Evolutionary conservation across 2,888 invertebrate genomes (phyloP).

Genomic region (Drosophila fulvimacula): DNA sequence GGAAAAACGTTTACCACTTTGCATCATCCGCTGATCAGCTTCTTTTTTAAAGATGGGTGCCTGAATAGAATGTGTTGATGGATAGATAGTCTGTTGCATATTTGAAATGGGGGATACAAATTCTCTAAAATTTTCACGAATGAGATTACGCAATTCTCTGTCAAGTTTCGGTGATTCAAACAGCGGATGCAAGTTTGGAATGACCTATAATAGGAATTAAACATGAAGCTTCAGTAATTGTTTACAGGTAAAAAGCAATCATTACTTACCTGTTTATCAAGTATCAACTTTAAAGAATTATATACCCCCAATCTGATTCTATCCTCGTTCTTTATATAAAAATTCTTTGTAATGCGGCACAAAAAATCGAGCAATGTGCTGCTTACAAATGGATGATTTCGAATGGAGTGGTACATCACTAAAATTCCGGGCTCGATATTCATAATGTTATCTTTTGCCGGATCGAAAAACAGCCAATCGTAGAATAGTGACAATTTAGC

Average conservation of each 20-base stretch:
- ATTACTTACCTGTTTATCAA: slow-evolving; percentile 90
- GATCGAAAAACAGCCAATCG: slow-evolving; percentile 90
- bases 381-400: slow-evolving; percentile 88
- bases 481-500: slow-evolving; percentile 89
- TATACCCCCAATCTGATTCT: slow-evolving; percentile 85
- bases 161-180: slow-evolving; percentile 87
- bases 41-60: slow-evolving; percentile 81
- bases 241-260: neutral
- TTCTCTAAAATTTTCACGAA: slow-evolving; percentile 96
- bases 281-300: slow-evolving; percentile 84
- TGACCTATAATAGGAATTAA: slow-evolving; percentile 81
- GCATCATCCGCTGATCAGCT: slow-evolving; percentile 72
- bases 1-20: slow-evolving; percentile 36
- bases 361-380: slow-evolving; percentile 89
- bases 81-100: slow-evolving; percentile 68
- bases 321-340: slow-evolving; percentile 84
- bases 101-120: slow-evolving; percentile 86
- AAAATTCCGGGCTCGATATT: slow-evolving; percentile 89
- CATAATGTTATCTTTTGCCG: slow-evolving; percentile 89
- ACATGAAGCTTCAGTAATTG: neutral
- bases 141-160: slow-evolving; percentile 89
- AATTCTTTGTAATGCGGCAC: slow-evolving; percentile 87
- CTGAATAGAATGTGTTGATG: slow-evolving; percentile 69
- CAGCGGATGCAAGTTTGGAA: slow-evolving; percentile 88
- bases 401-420: slow-evolving; percentile 89